phyloP scores from a whole-genome alignment of 2,888 invertebrate genomes.

The Polyommatus icarus region DNA sequence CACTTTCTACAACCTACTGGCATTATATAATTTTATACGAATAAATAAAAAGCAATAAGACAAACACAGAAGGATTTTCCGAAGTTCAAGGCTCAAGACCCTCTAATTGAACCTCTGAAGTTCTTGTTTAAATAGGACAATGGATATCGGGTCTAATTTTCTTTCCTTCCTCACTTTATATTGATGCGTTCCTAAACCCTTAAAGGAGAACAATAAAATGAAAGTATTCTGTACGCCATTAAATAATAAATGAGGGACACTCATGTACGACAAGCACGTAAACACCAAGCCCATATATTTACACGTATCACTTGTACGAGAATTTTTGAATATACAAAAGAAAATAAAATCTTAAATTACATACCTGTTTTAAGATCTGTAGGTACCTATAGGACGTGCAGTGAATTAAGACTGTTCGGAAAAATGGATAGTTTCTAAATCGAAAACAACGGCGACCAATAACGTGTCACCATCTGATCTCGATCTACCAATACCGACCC shows the following conservation, averaged over 20 bases:
- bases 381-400: no score
- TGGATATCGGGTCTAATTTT: neutral
- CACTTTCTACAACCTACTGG: neutral
- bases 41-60: neutral
- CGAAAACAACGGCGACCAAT: no score
- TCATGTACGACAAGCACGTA: neutral
- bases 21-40: neutral
- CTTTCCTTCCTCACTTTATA: neutral
- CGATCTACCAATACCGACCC: no score
- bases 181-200: conserved; percentile 3
- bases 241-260: conserved; percentile 1
- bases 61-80: neutral
- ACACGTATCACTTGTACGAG: neutral
- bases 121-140: conserved; percentile 6
- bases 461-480: no score
- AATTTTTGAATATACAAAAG: neutral
- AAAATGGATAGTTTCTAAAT: no score
- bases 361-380: no score
- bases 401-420: no score
- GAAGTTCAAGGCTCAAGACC: conserved; percentile 2
- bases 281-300: neutral
- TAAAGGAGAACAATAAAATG: neutral
- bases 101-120: neutral
- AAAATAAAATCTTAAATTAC: no score
- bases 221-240: conserved; percentile 13